Conservation (phyloP, 2,888 invertebrate species). For the Myopa tessellatipennis region DNA sequence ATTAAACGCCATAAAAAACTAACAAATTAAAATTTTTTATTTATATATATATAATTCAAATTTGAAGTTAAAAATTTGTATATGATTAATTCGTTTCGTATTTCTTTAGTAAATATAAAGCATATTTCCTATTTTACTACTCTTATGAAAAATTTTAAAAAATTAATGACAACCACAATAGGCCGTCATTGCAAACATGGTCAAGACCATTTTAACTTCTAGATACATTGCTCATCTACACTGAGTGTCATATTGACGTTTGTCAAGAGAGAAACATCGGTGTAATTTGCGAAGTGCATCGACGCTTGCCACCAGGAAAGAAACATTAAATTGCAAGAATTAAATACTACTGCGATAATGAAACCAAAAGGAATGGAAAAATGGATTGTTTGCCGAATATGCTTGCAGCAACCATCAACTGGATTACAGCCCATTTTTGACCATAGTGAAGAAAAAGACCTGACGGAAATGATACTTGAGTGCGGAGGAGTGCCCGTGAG, state of each 20-base stretch:
- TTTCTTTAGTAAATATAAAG: too few relatives aligned
- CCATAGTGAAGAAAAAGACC: conserved; percentile 58
- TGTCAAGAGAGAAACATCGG: conserved; percentile 10
- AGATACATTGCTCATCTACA: background rate
- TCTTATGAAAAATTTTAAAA: too few relatives aligned
- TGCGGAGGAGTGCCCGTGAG: conserved; percentile 64
- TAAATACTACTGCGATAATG: conserved; percentile 48
- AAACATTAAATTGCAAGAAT: conserved; percentile 27
- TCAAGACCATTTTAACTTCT: too few relatives aligned
- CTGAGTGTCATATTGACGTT: background rate
- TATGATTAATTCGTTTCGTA: too few relatives aligned
- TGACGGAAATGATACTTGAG: conserved; percentile 62
- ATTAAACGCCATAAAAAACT: too few relatives aligned
- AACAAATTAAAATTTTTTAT: too few relatives aligned
- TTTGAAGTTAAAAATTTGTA: too few relatives aligned
- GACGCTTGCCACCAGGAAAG: conserved; percentile 12
- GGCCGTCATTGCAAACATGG: too few relatives aligned
- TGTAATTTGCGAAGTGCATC: conserved; percentile 16
- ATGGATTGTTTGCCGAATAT: conserved; percentile 63
- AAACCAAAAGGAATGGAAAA: conserved; percentile 56
- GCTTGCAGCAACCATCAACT: conserved; percentile 60
- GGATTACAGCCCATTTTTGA: conserved; percentile 60
- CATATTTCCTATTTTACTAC: too few relatives aligned
- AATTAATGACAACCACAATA: too few relatives aligned
- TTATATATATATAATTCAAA: too few relatives aligned